phyloP scores from a whole-genome alignment of 2,797 vertebrate species.

The Chelonia mydas region DNA sequence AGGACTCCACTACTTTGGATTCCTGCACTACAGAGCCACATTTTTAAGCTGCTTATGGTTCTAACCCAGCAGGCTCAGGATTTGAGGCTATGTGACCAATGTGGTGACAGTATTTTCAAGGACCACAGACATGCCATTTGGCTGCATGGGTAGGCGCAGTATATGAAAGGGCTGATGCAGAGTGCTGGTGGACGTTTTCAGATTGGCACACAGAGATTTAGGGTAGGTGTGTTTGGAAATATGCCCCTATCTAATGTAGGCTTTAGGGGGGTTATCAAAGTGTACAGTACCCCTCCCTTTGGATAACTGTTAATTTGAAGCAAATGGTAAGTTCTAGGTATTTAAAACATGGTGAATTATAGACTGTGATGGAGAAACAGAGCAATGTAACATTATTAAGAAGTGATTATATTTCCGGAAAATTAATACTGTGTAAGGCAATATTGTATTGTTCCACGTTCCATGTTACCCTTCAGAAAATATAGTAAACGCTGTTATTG shows the following conservation, averaged over 20 bases:
- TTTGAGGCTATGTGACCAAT: not conserved
- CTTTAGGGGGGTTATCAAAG: not conserved
- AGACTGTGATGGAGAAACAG: not conserved
- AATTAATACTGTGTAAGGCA: not conserved
- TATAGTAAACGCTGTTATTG: conserved; percentile 16
- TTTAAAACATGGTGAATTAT: conserved; percentile 31
- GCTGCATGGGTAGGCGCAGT: not conserved
- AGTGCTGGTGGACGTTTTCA: not conserved
- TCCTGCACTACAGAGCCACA: not conserved
- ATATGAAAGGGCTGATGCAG: not conserved
- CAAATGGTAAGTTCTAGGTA: not conserved
- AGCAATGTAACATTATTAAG: conserved; percentile 44
- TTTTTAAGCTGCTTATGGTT: not conserved
- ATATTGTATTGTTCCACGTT: not conserved
- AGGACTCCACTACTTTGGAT: fast-evolving
- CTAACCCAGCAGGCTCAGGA: not conserved
- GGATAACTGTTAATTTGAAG: not conserved
- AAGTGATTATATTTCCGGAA: conserved; percentile 60
- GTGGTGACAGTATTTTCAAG: not conserved
- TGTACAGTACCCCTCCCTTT: not conserved
- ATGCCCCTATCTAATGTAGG: not conserved
- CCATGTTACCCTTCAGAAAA: not conserved
- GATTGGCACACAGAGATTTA: not conserved
- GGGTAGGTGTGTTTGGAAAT: not conserved
- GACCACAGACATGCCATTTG: not conserved